A percentile compares a stretch with the other conserved stretches of the same genome.
phyloP scores from a whole-genome alignment of 2,113 vertebrate species.

The Myanophis thanlyinensis region DNA sequence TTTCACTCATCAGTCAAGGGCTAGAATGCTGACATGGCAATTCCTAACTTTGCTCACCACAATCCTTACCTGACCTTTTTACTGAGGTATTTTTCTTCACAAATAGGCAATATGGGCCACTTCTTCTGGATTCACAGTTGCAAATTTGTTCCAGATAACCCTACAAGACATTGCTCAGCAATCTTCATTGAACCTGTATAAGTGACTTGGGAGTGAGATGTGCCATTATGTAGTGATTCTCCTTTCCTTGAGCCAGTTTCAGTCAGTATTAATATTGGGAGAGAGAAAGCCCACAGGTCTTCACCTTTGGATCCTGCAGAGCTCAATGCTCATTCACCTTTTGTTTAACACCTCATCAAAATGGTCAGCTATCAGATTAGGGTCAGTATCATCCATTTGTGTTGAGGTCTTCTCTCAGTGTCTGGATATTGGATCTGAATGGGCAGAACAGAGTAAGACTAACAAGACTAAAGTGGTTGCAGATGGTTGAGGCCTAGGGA shows the following conservation, averaged over 20 bases:
- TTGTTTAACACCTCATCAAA: not conserved
- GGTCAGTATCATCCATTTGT: not conserved
- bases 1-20: not conserved
- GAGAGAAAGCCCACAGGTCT: not conserved
- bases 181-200: not conserved
- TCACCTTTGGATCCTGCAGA: not conserved
- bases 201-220: not conserved
- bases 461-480: not conserved
- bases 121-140: not conserved
- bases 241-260: not conserved
- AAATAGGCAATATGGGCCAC: not conserved
- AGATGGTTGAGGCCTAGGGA: not conserved
- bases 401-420: not conserved
- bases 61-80: not conserved
- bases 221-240: not conserved
- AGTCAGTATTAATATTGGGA: not conserved
- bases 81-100: not conserved
- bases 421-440: not conserved
- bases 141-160: not conserved
- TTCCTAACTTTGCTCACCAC: not conserved
- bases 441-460: not conserved
- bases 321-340: not conserved
- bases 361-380: not conserved
- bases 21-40: not conserved
- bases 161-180: not conserved